These are phyloP conservation scores for Ochotona curzoniae DNA, from an alignment of 2,113 vertebrate species.

Conservation along the genomic window DNA sequence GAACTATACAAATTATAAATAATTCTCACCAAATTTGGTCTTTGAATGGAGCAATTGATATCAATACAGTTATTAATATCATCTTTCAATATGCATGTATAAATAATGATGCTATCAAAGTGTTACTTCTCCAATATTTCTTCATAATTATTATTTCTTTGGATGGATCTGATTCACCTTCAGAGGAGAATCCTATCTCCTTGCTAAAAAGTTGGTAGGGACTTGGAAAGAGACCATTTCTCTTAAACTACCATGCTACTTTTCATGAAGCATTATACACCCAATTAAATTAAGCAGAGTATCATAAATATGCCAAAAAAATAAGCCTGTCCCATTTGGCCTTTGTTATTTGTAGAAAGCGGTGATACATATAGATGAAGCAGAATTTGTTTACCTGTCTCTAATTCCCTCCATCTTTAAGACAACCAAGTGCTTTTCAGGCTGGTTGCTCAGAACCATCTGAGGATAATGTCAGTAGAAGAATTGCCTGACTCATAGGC, in stretches of 20 bases:
- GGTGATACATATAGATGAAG: neutral
- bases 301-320: constrained; percentile 28
- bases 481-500: neutral
- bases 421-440: neutral
- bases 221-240: neutral
- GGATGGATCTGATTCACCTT: neutral
- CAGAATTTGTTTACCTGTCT: neutral
- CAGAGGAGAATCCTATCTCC: neutral
- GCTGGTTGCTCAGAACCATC: constrained; percentile 25
- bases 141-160: neutral
- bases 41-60: neutral
- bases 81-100: neutral
- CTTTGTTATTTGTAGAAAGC: neutral
- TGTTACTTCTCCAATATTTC: neutral
- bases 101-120: neutral
- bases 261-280: constrained; percentile 1
- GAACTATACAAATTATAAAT: neutral
- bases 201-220: neutral
- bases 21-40: neutral
- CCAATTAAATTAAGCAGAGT: constrained; percentile 55
- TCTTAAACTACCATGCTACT: neutral
- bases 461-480: neutral
- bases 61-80: neutral
- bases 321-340: neutral
- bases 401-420: neutral